Conservation (phyloP, 2,888 invertebrate species). For the Schrankia costaestrigalis region DNA sequence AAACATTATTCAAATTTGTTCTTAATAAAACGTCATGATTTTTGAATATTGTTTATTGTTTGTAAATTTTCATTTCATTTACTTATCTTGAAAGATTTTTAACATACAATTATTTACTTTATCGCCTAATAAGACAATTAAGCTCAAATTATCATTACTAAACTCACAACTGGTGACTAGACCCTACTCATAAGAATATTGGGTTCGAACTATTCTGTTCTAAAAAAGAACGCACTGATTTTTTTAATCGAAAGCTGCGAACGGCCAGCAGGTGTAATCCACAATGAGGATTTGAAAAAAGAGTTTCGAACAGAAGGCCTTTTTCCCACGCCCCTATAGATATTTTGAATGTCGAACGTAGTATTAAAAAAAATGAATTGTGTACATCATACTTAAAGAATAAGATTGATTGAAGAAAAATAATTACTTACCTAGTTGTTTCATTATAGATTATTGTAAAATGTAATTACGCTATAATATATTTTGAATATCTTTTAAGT, state of each 20-base stretch:
- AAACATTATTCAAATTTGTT: too few relatives aligned
- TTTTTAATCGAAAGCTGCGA: constrained; percentile 77
- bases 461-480: too few relatives aligned
- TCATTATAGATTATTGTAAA: too few relatives aligned
- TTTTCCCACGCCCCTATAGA: constrained; percentile 77
- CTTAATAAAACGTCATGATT: too few relatives aligned
- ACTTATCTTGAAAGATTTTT: too few relatives aligned
- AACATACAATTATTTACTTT: too few relatives aligned
- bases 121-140: too few relatives aligned
- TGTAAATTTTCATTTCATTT: too few relatives aligned
- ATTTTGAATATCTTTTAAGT: too few relatives aligned
- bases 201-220: constrained; percentile 53
- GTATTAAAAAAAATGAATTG: constrained; percentile 33
- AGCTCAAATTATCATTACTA: too few relatives aligned
- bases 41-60: too few relatives aligned
- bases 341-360: constrained; percentile 60
- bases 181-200: constrained; percentile 53
- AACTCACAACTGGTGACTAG: constrained; percentile 16
- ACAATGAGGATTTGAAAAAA: constrained; percentile 75
- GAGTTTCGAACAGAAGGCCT: constrained; percentile 75
- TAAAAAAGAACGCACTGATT: constrained; percentile 70
- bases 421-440: neutral
- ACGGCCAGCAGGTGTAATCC: constrained; percentile 77
- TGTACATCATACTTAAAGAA: constrained; percentile 2
- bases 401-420: constrained; percentile 14